Percentiles rank a stretch among this genome's conserved stretches.
Evolutionary conservation across 2,113 vertebrate species (phyloP).

Genomic region (Ptilonorhynchus violaceus): DNA sequence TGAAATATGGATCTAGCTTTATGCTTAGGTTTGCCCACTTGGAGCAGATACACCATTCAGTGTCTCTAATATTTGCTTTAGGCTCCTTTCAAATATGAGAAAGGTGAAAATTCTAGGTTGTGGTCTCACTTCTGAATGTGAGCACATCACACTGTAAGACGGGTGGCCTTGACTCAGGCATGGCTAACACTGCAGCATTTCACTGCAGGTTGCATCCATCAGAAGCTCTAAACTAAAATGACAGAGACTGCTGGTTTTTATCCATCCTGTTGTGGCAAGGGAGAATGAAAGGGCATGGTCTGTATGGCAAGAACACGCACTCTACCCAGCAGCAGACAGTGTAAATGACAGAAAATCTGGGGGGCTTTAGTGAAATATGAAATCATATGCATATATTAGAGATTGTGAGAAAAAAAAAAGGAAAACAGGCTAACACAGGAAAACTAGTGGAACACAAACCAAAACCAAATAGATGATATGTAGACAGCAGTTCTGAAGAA

Average conservation of each 20-base stretch:
- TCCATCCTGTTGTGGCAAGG: neutral
- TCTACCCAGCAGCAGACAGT: neutral
- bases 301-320: neutral
- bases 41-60: neutral
- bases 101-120: neutral
- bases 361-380: neutral
- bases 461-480: neutral
- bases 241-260: neutral
- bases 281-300: neutral
- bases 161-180: neutral
- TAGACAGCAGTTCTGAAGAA: neutral
- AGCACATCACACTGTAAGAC: rapidly evolving
- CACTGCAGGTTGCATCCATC: neutral
- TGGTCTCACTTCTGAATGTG: neutral
- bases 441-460: neutral
- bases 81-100: neutral
- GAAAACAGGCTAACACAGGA: neutral
- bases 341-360: neutral
- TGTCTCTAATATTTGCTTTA: neutral
- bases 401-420: neutral
- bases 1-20: neutral
- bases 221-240: neutral
- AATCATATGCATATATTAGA: neutral
- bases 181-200: neutral
- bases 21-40: neutral